Base-by-base conservation (phyloP, 2,888 invertebrate species). In the Pyrrhosoma nymphula region DNA sequence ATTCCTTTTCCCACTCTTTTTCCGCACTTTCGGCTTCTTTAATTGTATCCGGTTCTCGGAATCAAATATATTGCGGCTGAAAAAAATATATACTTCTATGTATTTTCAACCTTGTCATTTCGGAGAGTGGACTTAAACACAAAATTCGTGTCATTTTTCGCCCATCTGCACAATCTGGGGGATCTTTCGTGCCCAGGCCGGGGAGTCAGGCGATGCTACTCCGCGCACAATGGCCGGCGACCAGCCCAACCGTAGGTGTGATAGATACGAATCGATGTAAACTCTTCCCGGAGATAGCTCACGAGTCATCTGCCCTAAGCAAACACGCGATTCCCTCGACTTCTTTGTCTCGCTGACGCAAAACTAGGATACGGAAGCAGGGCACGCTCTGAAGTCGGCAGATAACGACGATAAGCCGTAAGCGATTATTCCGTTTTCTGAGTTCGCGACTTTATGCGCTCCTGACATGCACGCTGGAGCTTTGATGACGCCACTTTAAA, bases 181-280 rank as follows among this genome's bases (percentile, higher is more conserved):
- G 82, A 82, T 82, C 82, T 82, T 14, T 35, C 69, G 69, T 69
- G 69, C 69, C 26, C 69, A 12, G 69, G 0, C 82, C 2, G 16
- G 69, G 18, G 30, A 82, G 82, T 82, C 82, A 82, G 82, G 82
- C 35, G 35, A 82, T 35, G 82, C 26, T 30, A 0, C 47, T 47
- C 60, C 16, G 6, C 1, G 60, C 82, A 82, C 82, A 82, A 82
- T 82, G 82, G 82, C 82, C 26, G 30, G 35, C 14, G 26, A 16
- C 26, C 69, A 23, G 26, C 23, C 69, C 69, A 69, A 82, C 82
- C 82, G 82, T 82, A 82, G 82, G 82, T 82, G 82, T 82, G 82
- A 82, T 82, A 82, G 82, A 82, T 82, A 82, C 30, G 82, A n/a
- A 82, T 82, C 82, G 82, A 82, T 82, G 82, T 82, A 82, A 35